Base-by-base conservation (phyloP, 1,140 invertebrate species). In the Antheraea mylitta region DNA sequence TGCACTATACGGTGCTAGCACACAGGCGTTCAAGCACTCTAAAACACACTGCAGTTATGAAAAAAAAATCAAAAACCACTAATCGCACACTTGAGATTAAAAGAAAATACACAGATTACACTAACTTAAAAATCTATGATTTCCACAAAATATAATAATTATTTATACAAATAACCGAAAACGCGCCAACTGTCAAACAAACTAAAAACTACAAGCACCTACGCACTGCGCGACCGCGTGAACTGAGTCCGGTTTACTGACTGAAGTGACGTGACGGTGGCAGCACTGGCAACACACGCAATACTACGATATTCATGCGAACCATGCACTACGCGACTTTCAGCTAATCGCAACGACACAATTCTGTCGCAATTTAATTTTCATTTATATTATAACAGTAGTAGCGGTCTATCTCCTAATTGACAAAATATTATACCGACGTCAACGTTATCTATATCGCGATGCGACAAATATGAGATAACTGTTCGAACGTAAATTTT, bases 111-210 rank as follows among this genome's bases (percentile, higher is more conserved):
- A 89, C 86, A 88, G 89, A 90, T 89, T 89, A 87, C 86, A 87
- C 85, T 85, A 87, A 84, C 82, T 82, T 88, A 87, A 86, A n/a
- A 90, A 89, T 88, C 86, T 89, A 90, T 91, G 85, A 79, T 87
- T 89, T 88, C 75, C 86, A 89, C 85, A 79, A 82, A 72, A 88
- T 80, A 85, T 83, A 85, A 78, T 76, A 79, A 84, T 79, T 61
- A 30, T 82, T 86, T 74, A 85, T 86, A 78, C 67, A 78, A 87
- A n/a, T 58, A 66, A 91, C 89, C 84, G 81, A 88, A 91, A 90
- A 85, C 89, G 85, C 89, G 89, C 87, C 87, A 91, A 91, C 86
- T 91, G 87, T 91, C 87, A 91, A 91, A 66, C 87, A 91, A 91
- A 66, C 87, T 85, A 87, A 91, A 91, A 90, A 87, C 87, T 90